These are phyloP conservation scores for Heterotilapia buettikoferi DNA, from an alignment of 2,113 vertebrate genomes.

Conservation along the genomic window DNA sequence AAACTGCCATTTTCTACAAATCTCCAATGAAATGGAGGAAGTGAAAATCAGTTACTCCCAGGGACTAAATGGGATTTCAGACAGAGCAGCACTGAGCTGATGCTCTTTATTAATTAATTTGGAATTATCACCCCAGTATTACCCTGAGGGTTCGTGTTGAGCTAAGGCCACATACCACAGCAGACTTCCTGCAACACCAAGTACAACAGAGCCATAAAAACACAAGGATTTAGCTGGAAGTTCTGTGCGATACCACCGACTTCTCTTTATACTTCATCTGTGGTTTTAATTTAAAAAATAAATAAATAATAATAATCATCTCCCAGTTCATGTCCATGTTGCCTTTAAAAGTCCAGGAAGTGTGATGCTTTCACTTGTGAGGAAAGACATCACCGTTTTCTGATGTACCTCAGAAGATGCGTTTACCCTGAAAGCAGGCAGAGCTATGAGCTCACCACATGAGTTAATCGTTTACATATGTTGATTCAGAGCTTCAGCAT, in stretches of 20 bases:
- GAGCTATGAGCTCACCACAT: not conserved
- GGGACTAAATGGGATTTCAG: not conserved
- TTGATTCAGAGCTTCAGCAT: not conserved
- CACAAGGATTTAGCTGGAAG: not conserved
- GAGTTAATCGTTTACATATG: conserved; percentile 37
- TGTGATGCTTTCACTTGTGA: not conserved
- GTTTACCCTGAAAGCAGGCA: not conserved
- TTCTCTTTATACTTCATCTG: not conserved
- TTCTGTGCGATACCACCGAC: not conserved
- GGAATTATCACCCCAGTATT: conserved; percentile 21
- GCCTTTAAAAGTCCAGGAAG: not conserved
- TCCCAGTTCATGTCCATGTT: not conserved
- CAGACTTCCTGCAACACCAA: conserved; percentile 5
- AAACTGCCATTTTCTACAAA: not conserved
- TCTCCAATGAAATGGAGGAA: not conserved
- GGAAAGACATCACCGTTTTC: not conserved
- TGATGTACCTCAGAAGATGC: not conserved
- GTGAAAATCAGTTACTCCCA: fast-evolving
- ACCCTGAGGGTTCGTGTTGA: not conserved
- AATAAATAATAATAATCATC: not conserved
- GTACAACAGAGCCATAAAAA: not conserved
- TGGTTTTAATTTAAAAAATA: not conserved
- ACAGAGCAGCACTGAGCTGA: not conserved
- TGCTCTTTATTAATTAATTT: conserved; percentile 36
- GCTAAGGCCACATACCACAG: conserved; percentile 30